These are phyloP conservation scores for Leptinotarsa juncta DNA, from an alignment of 2,888 invertebrate species.

Conservation along the genomic window DNA sequence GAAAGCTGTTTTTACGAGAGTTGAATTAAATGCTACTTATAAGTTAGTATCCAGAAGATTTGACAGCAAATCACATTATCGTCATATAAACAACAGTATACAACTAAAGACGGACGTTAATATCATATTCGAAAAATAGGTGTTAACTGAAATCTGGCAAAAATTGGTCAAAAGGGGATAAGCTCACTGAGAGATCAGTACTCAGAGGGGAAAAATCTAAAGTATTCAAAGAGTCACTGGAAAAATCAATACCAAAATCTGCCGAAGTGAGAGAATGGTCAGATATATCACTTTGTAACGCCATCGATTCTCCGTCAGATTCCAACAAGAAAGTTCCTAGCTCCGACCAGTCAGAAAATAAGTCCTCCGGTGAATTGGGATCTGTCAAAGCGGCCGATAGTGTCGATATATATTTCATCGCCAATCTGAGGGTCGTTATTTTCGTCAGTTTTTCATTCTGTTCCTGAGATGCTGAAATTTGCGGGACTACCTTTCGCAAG, in stretches of 20 bases:
- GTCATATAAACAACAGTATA: not conserved
- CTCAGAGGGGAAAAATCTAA: conserved; percentile 61
- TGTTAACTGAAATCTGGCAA: conserved; percentile 58
- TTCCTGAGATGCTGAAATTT: conserved; percentile 57
- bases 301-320: conserved; percentile 68
- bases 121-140: not conserved
- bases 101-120: not conserved
- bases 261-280: conserved; percentile 63
- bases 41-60: not conserved
- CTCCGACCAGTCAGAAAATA: conserved; percentile 61
- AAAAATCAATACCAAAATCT: conserved; percentile 62
- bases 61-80: not conserved
- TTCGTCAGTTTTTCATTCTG: conserved; percentile 73
- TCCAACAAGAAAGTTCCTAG: conserved; percentile 68
- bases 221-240: conserved; percentile 61
- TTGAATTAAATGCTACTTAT: conserved; percentile 1
- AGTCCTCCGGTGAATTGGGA: conserved; percentile 24
- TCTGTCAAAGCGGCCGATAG: conserved; percentile 73
- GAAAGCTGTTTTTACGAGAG: not conserved
- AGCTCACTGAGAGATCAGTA: conserved; percentile 61
- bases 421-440: conserved; percentile 75
- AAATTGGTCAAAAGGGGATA: conserved; percentile 61
- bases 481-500: conserved; percentile 71
- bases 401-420: conserved; percentile 75
- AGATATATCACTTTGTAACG: conserved; percentile 62